Percentiles rank a stretch among this genome's conserved stretches.
Conservation (phyloP, 1,140 invertebrate genomes). For the Drosophila sechellia region DNA sequence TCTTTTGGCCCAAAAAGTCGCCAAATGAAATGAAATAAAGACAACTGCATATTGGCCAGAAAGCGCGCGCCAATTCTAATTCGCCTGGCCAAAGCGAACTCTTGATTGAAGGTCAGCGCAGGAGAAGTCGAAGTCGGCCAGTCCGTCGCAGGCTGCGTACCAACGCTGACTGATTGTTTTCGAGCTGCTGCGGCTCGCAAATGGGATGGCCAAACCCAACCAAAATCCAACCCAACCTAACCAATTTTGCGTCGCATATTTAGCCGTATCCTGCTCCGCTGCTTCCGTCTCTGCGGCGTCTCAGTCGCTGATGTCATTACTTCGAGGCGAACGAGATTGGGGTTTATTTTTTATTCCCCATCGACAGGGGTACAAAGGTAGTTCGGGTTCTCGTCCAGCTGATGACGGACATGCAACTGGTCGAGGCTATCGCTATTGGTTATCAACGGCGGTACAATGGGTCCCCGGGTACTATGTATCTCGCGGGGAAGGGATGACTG, state of each 20-base stretch:
- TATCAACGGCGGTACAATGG: background rate
- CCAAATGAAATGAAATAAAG: constrained; percentile 14
- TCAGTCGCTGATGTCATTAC: constrained; percentile 46
- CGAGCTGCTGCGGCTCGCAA: constrained; percentile 44
- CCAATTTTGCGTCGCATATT: constrained; percentile 38
- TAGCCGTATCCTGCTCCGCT: constrained; percentile 36
- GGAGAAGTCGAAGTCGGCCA: constrained; percentile 29
- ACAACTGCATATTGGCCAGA: constrained; percentile 49
- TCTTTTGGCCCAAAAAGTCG: constrained; percentile 64
- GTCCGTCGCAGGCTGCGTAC: constrained; percentile 69
- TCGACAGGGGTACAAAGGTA: constrained; percentile 38
- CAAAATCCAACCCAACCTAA: constrained; percentile 27
- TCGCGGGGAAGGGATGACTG: constrained; percentile 4
- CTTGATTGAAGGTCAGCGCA: constrained; percentile 58
- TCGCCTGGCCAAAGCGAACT: constrained; percentile 35
- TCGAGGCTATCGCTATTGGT: constrained; percentile 13
- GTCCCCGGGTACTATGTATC: background rate
- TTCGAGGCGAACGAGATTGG: constrained; percentile 36
- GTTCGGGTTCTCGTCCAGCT: constrained; percentile 25
- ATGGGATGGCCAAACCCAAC: constrained; percentile 32
- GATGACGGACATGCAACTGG: constrained; percentile 46
- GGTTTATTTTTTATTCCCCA: constrained; percentile 36
- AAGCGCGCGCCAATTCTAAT: constrained; percentile 78
- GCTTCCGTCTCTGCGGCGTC: constrained; percentile 24
- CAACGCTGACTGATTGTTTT: constrained; percentile 72